Conservation (phyloP, 2,888 invertebrate genomes). For the Melinaea marsaeus region DNA sequence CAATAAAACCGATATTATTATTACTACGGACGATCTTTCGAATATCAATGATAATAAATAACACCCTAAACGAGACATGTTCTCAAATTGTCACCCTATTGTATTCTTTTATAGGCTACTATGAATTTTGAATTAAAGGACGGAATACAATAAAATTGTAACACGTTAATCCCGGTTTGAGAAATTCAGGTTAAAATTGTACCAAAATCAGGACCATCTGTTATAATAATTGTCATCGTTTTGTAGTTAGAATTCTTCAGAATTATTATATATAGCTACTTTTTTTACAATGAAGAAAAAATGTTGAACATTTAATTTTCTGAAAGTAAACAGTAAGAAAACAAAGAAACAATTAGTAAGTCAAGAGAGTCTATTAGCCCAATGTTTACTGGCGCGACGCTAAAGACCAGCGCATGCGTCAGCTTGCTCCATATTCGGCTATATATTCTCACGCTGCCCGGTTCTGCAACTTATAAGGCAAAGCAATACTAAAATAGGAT, state of each 20-base stretch:
- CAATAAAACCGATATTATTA: slow-evolving; percentile 35
- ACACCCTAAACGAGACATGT: slow-evolving; percentile 34
- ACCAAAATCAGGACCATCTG: slow-evolving; percentile 11
- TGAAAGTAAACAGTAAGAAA: neutral
- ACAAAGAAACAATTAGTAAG: slow-evolving; percentile 2
- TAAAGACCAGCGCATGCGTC: neutral
- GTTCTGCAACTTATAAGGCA: slow-evolving; percentile 7
- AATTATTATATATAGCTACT: neutral
- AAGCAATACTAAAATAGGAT: neutral
- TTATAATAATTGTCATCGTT: slow-evolving; percentile 5
- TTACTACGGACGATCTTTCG: slow-evolving; percentile 19
- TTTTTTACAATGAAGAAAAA: neutral
- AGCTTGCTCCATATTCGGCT: slow-evolving; percentile 20
- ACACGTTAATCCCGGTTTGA: neutral
- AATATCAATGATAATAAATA: slow-evolving; percentile 32
- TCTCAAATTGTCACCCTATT: slow-evolving; percentile 37
- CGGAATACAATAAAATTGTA: neutral
- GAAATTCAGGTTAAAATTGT: slow-evolving; percentile 13
- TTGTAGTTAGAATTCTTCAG: neutral
- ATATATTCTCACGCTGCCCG: slow-evolving; percentile 21
- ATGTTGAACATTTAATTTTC: neutral
- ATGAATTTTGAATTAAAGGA: slow-evolving; percentile 14
- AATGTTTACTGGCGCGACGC: neutral
- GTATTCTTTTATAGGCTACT: slow-evolving; percentile 12
- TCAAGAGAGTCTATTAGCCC: slow-evolving; percentile 4